Percentiles rank a stretch among this genome's conserved stretches.
phyloP scores from a whole-genome alignment of 1,140 invertebrate species.

The Neodiprion pinetum region DNA sequence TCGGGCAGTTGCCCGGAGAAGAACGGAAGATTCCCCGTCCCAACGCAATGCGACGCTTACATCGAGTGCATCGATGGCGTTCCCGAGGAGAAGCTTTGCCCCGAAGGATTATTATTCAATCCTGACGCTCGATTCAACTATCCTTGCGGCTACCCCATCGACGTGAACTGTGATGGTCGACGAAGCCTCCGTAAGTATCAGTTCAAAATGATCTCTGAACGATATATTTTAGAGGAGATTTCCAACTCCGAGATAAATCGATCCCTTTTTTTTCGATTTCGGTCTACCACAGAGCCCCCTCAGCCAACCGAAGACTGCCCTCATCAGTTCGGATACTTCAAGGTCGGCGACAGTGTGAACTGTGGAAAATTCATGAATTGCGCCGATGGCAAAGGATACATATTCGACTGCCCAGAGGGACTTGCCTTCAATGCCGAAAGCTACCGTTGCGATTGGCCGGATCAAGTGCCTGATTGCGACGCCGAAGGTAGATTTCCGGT shows the following conservation, averaged over 20 bases:
- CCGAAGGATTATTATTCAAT: constrained; percentile 86
- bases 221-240: background rate
- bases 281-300: constrained; percentile 59
- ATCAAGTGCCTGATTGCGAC: constrained; percentile 78
- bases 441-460: constrained; percentile 88
- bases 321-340: constrained; percentile 85
- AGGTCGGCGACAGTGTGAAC: constrained; percentile 71
- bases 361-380: constrained; percentile 89
- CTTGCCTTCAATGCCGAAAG: constrained; percentile 81
- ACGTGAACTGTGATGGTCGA: constrained; percentile 78
- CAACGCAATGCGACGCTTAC: constrained; percentile 78
- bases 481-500: constrained; percentile 69
- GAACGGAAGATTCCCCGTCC: constrained; percentile 73
- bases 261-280: constrained; percentile 37
- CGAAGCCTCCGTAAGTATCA: constrained; percentile 72
- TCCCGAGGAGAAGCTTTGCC: constrained; percentile 78
- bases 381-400: constrained; percentile 72
- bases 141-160: constrained; percentile 84
- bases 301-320: constrained; percentile 81
- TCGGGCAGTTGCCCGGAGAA: constrained; percentile 66
- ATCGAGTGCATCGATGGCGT: constrained; percentile 76
- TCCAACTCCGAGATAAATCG: constrained; percentile 1
- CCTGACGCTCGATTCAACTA: constrained; percentile 75
- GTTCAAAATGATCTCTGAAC: constrained; percentile 5
- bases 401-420: constrained; percentile 80